Percentiles rank a stretch among this genome's conserved stretches.
Conservation (phyloP, 2,888 invertebrate genomes). For the Elysia crispata region DNA sequence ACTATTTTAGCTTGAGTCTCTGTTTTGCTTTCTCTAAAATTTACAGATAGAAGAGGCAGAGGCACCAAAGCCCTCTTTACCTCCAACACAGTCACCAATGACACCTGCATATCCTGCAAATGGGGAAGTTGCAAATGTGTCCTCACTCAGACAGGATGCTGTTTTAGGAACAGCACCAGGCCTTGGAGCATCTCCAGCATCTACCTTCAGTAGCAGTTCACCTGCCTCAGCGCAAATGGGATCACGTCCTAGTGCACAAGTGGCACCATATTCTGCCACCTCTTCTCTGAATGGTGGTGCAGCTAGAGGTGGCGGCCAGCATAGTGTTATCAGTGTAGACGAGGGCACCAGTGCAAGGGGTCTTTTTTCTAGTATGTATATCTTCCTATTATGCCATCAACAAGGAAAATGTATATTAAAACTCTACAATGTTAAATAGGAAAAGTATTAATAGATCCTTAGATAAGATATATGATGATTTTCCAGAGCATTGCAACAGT, state of each 20-base stretch:
- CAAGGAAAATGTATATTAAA: background rate
- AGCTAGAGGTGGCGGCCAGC: conserved; percentile 47
- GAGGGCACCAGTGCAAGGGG: conserved; percentile 64
- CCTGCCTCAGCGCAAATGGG: conserved; percentile 10
- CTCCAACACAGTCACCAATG: background rate
- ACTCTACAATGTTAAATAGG: too few relatives aligned
- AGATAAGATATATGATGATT: background rate
- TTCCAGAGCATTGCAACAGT: too few relatives aligned
- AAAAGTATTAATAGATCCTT: background rate
- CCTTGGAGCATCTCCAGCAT: conserved; percentile 30
- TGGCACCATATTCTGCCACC: conserved; percentile 59
- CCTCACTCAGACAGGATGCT: conserved; percentile 27
- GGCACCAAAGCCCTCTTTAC: conserved; percentile 27
- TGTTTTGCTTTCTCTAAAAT: background rate
- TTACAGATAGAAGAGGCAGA: conserved; percentile 54
- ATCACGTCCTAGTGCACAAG: conserved; percentile 58
- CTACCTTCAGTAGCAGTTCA: conserved; percentile 1
- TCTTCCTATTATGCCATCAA: background rate
- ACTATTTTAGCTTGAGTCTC: too few relatives aligned
- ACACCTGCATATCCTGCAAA: background rate
- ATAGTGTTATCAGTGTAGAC: conserved; percentile 72
- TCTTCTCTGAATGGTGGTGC: conserved; percentile 42
- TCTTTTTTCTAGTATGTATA: conserved; percentile 43
- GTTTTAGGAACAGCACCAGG: conserved; percentile 34
- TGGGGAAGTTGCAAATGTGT: conserved; percentile 19